phyloP scores from a whole-genome alignment of 2,113 vertebrate species.

The Physeter macrocephalus region DNA sequence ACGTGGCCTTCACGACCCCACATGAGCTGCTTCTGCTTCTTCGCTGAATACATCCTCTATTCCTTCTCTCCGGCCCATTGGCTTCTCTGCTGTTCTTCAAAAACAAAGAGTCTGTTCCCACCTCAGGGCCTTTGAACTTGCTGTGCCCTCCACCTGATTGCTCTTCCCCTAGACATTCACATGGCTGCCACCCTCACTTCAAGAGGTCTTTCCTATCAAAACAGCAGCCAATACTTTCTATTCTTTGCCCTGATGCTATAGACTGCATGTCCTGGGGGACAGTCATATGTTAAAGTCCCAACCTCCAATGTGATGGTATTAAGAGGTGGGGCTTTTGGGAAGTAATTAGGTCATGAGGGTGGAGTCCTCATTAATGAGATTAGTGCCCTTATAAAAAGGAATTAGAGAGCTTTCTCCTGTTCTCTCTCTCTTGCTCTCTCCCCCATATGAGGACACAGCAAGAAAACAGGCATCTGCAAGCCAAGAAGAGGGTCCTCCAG shows the following conservation, averaged over 20 bases:
- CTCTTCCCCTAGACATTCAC: not conserved
- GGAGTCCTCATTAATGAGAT: not conserved
- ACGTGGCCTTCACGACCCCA: not conserved
- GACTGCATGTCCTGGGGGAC: no score
- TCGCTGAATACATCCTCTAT: not conserved
- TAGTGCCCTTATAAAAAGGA: not conserved
- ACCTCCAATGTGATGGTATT: not conserved
- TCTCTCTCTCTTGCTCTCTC: not conserved
- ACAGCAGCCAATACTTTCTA: not conserved
- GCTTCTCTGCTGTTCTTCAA: not conserved
- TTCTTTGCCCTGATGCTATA: not conserved
- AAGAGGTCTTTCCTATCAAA: not conserved
- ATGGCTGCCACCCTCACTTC: not conserved
- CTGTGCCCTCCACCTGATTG: fast-evolving
- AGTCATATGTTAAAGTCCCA: not conserved
- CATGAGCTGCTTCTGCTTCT: not conserved
- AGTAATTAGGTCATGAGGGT: not conserved
- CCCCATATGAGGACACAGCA: not conserved
- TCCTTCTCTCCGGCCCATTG: not conserved
- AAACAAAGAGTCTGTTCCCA: not conserved
- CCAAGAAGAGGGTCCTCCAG: not conserved
- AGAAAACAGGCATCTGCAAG: not conserved
- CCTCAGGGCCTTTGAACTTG: not conserved
- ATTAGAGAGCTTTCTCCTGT: not conserved
- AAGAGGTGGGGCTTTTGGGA: not conserved